These are phyloP conservation scores for Solenopsis fugax DNA, from an alignment of 1,140 invertebrate genomes.

Conservation along the genomic window DNA sequence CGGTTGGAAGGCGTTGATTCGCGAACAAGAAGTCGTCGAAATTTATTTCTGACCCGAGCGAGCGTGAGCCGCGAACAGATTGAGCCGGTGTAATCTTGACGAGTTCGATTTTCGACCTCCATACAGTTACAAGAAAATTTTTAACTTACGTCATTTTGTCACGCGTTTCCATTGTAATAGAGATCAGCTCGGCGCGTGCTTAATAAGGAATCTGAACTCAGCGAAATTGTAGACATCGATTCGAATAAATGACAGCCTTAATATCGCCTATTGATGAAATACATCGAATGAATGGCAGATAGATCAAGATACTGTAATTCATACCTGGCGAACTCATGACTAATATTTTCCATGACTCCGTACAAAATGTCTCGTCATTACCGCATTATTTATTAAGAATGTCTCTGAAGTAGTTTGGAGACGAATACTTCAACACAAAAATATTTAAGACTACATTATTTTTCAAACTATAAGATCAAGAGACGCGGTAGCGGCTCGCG, in stretches of 20 bases:
- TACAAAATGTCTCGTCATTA: no score
- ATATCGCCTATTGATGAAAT: not conserved
- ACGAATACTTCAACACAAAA: not conserved
- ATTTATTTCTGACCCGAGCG: slow-evolving; percentile 38
- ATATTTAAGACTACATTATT: not conserved
- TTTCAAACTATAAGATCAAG: not conserved
- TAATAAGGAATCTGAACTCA: not conserved
- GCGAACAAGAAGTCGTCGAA: slow-evolving; percentile 30
- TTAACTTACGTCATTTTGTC: no score
- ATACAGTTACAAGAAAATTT: not conserved
- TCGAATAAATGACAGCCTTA: not conserved
- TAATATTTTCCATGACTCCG: not conserved
- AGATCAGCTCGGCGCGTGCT: not conserved
- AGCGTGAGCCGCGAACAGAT: not conserved
- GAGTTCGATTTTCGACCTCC: not conserved
- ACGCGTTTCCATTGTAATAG: not conserved
- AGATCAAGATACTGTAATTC: not conserved
- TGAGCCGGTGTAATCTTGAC: not conserved
- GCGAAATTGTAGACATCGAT: not conserved
- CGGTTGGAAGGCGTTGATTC: slow-evolving; percentile 3
- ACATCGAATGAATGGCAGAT: not conserved
- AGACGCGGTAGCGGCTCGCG: no score
- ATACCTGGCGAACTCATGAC: not conserved
- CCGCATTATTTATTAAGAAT: not conserved
- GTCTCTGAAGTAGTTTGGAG: not conserved